Percentiles rank a stretch among this genome's conserved stretches.
Conservation (phyloP, 2,888 invertebrate genomes). For the Drosophila greeni region DNA sequence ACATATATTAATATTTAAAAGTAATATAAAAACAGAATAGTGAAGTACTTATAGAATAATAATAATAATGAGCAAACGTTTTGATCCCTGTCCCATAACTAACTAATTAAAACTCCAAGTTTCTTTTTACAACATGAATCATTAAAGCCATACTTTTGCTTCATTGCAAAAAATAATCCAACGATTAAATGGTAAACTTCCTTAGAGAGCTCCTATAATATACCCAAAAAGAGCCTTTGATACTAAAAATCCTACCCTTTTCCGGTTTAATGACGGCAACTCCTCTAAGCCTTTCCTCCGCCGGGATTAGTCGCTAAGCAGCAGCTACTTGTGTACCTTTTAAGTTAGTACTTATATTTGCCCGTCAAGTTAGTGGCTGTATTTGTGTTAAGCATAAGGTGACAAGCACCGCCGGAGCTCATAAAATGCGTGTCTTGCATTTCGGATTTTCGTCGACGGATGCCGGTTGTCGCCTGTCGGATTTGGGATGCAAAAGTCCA, state of each 20-base stretch:
- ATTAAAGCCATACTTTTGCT: too few species aligned
- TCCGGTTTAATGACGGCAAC: conserved; percentile 14
- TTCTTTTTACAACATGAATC: background rate
- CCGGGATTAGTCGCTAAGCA: conserved; percentile 29
- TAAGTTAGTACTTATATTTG: conserved; percentile 8
- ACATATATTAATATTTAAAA: background rate
- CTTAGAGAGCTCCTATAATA: too few species aligned
- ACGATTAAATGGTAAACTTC: background rate
- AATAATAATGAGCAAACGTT: too few species aligned
- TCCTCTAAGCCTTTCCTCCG: conserved; percentile 3
- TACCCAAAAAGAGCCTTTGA: background rate
- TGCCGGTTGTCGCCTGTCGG: conserved; percentile 2
- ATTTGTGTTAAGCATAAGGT: conserved; percentile 20
- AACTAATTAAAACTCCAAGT: background rate
- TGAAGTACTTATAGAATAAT: background rate
- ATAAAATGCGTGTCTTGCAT: conserved; percentile 36
- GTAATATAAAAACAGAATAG: background rate
- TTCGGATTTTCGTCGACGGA: conserved; percentile 7
- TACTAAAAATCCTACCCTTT: background rate
- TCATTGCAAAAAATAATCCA: too few species aligned
- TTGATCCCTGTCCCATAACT: background rate
- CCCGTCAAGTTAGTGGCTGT: conserved; percentile 2
- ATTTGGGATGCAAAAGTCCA: conserved; percentile 20
- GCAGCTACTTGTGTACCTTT: conserved; percentile 3
- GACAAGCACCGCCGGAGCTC: conserved; percentile 25